Base-by-base conservation (phyloP, 2,888 invertebrate species). In the Trypoxylon attenuatum region DNA sequence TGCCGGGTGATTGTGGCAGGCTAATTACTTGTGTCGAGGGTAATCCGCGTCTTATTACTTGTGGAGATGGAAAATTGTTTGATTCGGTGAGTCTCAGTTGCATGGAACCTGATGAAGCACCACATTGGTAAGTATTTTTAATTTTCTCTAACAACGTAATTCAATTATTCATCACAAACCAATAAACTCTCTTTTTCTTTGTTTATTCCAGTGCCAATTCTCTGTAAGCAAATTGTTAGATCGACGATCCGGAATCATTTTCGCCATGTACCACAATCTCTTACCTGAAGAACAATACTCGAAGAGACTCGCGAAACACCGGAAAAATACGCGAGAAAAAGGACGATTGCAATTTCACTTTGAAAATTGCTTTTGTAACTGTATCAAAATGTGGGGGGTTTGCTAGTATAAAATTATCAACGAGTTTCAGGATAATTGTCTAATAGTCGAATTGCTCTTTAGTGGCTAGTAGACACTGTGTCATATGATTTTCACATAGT, bases 1-100 rank as follows among this genome's bases (percentile, higher is more conserved):
- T 96, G 8, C 93, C 94, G 42, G 94, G 95, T 13, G 96, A 96
- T 87, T 95, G 95, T 85, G 93, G 94, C 84, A 91, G 94, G 61
- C 90, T 96, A 71, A 95, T 97, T 87, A 96, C 96, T 64, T 97
- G 97, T 86, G 96, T 97, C 39, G 94, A 96, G 79, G 95, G 96
- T 21, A 92, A 94, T 86, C 97, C 97, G 2, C 91, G 97, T 64
- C 90, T 97, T 71, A 94, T 96, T 81, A 91, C 93, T 59, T 97
- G 97, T 83, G 96, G 94, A 3, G 95, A 96, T 76, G 95, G 92
- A 82, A 94, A 95, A 87, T 92, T 95, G 49, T 94, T 97, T 81
- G 96, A 96, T 79, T 94, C 95, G 81, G 90, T 92, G 71, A 92
- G 92, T 78, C 89, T 96, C 42, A 94, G 95, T 60, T 97, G 96